These are phyloP conservation scores for Julus scandinavius DNA, from an alignment of 2,888 invertebrate genomes.

Conservation along the genomic window DNA sequence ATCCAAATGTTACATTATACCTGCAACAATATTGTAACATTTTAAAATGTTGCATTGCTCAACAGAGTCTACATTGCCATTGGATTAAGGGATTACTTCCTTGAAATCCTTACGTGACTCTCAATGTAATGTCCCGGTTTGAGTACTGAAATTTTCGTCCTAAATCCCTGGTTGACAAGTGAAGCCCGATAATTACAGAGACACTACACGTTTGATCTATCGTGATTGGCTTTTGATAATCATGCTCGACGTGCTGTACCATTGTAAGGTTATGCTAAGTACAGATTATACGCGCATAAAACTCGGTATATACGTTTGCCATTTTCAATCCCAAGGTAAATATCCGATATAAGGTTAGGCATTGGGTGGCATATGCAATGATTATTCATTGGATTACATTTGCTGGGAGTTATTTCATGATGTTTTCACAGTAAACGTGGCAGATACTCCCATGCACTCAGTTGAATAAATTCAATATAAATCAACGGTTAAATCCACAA, in stretches of 20 bases:
- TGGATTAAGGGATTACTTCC: conserved; percentile 3
- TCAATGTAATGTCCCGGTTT: not conserved
- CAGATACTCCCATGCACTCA: conserved; percentile 1
- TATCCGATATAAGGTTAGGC: not conserved
- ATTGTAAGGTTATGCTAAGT: not conserved
- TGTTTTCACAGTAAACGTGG: not conserved
- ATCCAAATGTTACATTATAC: not conserved
- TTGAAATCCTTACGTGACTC: conserved; percentile 13
- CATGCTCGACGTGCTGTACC: not conserved
- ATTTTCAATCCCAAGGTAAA: not conserved
- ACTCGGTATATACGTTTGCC: not conserved
- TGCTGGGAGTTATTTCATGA: not conserved
- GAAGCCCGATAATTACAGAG: conserved; percentile 18
- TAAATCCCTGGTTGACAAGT: not conserved
- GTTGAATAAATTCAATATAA: not conserved
- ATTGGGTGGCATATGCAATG: not conserved
- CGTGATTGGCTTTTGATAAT: not conserved
- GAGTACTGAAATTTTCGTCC: not conserved
- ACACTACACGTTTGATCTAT: not conserved
- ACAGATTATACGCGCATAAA: not conserved
- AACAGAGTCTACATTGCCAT: not conserved
- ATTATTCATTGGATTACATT: not conserved
- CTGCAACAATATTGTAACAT: not conserved
- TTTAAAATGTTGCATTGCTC: not conserved
- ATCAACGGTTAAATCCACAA: not conserved